Conservation (phyloP, 1,140 invertebrate genomes). For the Penaeus vannamei region DNA sequence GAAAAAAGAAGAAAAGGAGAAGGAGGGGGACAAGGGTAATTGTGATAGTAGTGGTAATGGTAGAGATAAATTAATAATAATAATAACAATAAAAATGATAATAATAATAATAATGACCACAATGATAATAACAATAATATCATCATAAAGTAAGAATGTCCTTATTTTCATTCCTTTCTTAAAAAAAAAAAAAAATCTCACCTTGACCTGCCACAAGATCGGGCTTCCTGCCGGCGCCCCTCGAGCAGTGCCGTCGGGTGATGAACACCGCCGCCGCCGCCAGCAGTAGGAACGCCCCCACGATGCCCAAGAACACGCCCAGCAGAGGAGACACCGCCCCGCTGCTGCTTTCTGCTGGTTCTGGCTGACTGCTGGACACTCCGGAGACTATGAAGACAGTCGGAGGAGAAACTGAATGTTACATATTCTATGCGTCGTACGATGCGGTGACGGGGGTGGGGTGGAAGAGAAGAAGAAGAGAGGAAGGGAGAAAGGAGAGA, state of each 20-base stretch:
- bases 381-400: constrained; percentile 48
- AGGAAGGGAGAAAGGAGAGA: not conserved
- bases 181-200: not conserved
- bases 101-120: no score
- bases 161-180: no score
- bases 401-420: constrained; percentile 31
- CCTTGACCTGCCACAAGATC: constrained; percentile 61
- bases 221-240: constrained; percentile 37
- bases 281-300: constrained; percentile 50
- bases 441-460: not conserved
- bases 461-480: not conserved
- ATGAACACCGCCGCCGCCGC: constrained; percentile 55
- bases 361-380: constrained; percentile 50
- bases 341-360: constrained; percentile 3
- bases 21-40: no score
- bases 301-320: constrained; percentile 53
- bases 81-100: no score
- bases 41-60: no score
- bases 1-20: no score
- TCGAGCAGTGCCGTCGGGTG: constrained; percentile 48
- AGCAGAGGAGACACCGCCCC: constrained; percentile 60
- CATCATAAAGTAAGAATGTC: no score
- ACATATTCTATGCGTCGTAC: constrained; percentile 31
- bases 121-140: no score
- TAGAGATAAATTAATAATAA: no score